These are phyloP conservation scores for Coelopa pilipes DNA, from an alignment of 2,888 invertebrate genomes.

Conservation along the genomic window DNA sequence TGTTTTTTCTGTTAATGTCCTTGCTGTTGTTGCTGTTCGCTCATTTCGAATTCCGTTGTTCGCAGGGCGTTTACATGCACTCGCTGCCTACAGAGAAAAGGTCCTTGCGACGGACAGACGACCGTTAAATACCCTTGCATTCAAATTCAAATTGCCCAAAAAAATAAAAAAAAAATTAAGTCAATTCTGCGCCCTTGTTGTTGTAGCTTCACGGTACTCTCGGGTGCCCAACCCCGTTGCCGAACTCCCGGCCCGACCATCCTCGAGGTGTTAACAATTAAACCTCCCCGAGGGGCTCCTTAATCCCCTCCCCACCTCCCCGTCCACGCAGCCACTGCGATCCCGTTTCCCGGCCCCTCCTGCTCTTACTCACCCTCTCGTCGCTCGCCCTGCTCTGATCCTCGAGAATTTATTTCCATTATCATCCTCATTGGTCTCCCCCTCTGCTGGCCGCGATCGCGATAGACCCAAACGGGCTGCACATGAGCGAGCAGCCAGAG, in stretches of 20 bases:
- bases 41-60: conserved; percentile 18
- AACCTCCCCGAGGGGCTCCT: not conserved
- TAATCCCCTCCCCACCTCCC: too few species aligned
- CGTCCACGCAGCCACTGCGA: too few species aligned
- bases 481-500: conserved; percentile 10
- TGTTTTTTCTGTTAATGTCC: not conserved
- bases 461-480: conserved; percentile 14
- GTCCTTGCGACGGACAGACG: not conserved
- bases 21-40: not conserved
- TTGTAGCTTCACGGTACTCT: too few species aligned
- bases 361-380: not conserved
- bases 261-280: conserved; percentile 32
- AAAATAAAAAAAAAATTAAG: conserved; percentile 6
- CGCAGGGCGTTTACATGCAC: conserved; percentile 14
- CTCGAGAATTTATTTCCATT: conserved; percentile 11
- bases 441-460: conserved; percentile 7
- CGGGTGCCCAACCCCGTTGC: not conserved
- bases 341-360: too few species aligned
- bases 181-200: too few species aligned
- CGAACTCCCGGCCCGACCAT: not conserved
- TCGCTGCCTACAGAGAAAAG: not conserved
- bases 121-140: conserved; percentile 18
- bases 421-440: not conserved
- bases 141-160: conserved; percentile 16
- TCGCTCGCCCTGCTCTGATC: not conserved